Evolutionary conservation across 2,113 vertebrate genomes (phyloP).

Genomic region (Aptenodytes patagonicus): DNA sequence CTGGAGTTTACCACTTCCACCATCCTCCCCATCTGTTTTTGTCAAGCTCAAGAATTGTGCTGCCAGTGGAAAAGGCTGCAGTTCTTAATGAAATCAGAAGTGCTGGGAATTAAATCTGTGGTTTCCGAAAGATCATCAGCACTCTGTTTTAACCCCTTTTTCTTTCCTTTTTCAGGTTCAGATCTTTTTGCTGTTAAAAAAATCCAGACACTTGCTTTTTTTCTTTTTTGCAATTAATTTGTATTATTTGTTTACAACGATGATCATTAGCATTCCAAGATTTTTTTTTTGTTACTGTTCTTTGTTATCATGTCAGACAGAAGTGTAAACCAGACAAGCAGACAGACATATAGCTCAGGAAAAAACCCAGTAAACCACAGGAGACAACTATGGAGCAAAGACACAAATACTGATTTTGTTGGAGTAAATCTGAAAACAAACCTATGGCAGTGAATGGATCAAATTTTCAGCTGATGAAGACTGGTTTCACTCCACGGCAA

Average conservation of each 20-base stretch:
- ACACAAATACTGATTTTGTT: not conserved
- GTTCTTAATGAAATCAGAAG: constrained; percentile 62
- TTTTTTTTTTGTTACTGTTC: not conserved
- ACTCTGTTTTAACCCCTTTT: not conserved
- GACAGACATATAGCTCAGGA: not conserved
- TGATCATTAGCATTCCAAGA: not conserved
- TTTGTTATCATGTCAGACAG: not conserved
- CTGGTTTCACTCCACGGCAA: not conserved
- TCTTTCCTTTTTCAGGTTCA: not conserved
- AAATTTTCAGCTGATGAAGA: not conserved
- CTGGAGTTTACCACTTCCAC: constrained; percentile 63
- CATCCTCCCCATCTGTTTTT: constrained; percentile 58
- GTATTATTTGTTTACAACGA: not conserved
- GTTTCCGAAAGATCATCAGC: constrained; percentile 57
- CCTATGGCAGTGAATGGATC: not conserved
- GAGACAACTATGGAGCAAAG: not conserved
- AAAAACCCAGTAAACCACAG: not conserved
- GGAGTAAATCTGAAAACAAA: not conserved
- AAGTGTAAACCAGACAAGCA: not conserved
- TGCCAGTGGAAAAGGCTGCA: constrained; percentile 42
- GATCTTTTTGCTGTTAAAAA: not conserved
- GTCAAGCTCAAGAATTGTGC: constrained; percentile 58
- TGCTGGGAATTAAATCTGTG: constrained; percentile 54
- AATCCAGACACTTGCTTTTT: not conserved
- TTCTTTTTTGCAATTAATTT: not conserved